phyloP scores from a whole-genome alignment of 2,888 invertebrate species.

The Agrotis ipsilon region DNA sequence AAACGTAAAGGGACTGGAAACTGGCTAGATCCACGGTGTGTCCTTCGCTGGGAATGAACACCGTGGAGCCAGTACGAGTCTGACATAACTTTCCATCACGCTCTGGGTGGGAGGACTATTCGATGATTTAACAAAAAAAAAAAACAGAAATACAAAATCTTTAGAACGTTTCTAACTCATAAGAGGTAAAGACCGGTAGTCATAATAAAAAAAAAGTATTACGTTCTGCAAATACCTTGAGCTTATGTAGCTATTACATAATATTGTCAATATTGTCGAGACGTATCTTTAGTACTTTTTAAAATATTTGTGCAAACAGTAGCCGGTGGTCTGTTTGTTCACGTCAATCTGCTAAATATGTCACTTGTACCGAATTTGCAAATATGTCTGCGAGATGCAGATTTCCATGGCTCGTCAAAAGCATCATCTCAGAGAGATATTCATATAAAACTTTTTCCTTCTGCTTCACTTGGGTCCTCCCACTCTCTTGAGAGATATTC shows the following conservation, averaged over 20 bases:
- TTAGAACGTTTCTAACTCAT: background rate
- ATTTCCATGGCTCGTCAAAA: constrained; percentile 14
- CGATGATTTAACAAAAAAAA: no score
- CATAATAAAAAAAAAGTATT: background rate
- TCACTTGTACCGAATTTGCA: constrained; percentile 17
- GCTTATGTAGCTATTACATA: constrained; percentile 22
- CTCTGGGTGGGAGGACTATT: no score
- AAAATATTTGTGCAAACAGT: constrained; percentile 34
- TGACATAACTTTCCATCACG: no score
- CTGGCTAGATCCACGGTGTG: no score
- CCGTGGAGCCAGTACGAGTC: no score
- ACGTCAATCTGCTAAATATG: constrained; percentile 30
- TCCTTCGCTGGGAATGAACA: no score
- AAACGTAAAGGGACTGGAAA: no score
- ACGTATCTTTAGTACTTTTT: constrained; percentile 12
- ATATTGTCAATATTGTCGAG: constrained; percentile 9
- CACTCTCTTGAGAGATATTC: no score
- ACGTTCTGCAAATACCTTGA: background rate
- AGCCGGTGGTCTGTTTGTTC: constrained; percentile 23
- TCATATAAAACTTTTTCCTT: no score
- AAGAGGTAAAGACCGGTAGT: background rate
- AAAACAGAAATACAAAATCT: no score
- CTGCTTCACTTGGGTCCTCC: no score
- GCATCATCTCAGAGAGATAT: no score
- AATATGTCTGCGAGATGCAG: constrained; percentile 5